A percentile compares a stretch with the other conserved stretches of the same genome.
These are phyloP conservation scores for Chamaea fasciata DNA, from an alignment of 2,113 vertebrate species.

Conservation along the genomic window DNA sequence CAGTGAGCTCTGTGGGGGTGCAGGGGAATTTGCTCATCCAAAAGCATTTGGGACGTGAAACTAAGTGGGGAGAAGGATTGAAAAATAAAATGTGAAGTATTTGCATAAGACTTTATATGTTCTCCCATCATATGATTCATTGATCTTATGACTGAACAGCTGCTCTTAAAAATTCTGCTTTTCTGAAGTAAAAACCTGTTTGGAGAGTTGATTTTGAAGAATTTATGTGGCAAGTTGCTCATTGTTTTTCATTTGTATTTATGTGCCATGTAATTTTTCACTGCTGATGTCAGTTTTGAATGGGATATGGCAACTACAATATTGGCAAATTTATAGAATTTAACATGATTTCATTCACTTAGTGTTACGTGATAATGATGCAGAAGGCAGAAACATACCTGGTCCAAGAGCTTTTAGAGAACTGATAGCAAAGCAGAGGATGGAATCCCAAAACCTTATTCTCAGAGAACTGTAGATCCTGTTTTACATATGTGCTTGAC, in stretches of 20 bases:
- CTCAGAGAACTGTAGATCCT: neutral
- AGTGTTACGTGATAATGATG: neutral
- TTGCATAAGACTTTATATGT: slow-evolving; percentile 6
- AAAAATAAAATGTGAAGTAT: slow-evolving; percentile 17
- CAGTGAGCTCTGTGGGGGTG: neutral
- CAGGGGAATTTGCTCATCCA: neutral
- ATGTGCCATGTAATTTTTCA: neutral
- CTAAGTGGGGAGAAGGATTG: neutral
- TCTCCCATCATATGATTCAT: slow-evolving; percentile 46
- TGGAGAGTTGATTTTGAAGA: neutral
- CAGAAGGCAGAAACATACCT: neutral
- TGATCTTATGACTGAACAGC: slow-evolving; percentile 46
- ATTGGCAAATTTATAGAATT: neutral
- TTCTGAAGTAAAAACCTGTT: slow-evolving; percentile 8
- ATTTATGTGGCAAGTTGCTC: slow-evolving; percentile 15
- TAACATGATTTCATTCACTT: neutral
- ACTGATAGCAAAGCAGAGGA: neutral
- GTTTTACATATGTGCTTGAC: neutral
- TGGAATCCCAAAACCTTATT: neutral
- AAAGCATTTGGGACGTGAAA: neutral
- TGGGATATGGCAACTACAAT: neutral
- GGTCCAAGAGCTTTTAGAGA: neutral
- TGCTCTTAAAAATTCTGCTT: slow-evolving; percentile 25
- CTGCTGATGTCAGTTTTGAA: neutral
- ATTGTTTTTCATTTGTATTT: slow-evolving; percentile 38